Evolutionary conservation across 2,797 vertebrate species (phyloP).

Genomic region (Vireo griseus): DNA sequence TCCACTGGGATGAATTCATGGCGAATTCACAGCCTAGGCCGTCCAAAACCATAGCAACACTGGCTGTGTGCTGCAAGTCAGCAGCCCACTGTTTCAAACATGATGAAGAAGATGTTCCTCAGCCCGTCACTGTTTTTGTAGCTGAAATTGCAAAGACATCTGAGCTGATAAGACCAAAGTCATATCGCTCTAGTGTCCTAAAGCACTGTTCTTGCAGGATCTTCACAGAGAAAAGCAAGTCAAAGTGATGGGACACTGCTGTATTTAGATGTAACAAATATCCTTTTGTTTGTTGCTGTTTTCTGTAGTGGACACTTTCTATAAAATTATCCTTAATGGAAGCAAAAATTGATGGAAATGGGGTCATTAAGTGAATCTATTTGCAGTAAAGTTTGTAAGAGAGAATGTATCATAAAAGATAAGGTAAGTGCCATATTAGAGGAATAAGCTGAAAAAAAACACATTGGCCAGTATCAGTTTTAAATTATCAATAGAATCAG

Average conservation of each 20-base stretch:
- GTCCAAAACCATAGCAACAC: not conserved
- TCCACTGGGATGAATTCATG: not conserved
- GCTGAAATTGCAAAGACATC: not conserved
- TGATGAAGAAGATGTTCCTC: not conserved
- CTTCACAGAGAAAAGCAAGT: not conserved
- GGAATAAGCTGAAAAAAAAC: not conserved
- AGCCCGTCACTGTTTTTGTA: not conserved
- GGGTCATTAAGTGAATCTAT: not conserved
- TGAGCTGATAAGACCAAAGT: not conserved
- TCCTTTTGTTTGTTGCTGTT: accelerated
- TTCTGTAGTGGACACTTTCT: not conserved
- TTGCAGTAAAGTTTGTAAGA: not conserved
- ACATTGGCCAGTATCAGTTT: not conserved
- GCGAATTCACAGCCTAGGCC: not conserved
- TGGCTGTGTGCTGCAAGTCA: not conserved
- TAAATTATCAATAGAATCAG: not conserved
- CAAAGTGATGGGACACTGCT: accelerated
- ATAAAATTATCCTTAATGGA: not conserved
- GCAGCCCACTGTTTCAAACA: not conserved
- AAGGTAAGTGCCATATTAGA: not conserved
- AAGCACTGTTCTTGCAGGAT: not conserved
- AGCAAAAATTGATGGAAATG: not conserved
- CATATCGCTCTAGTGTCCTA: not conserved
- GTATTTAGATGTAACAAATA: not conserved
- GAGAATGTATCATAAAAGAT: not conserved